A percentile compares a stretch with the other conserved stretches of the same genome.
These are phyloP conservation scores for Lycopodina hypogea DNA, from an alignment of 37 sponge, comb jelly and placozoan species.

Conservation along the genomic window DNA sequence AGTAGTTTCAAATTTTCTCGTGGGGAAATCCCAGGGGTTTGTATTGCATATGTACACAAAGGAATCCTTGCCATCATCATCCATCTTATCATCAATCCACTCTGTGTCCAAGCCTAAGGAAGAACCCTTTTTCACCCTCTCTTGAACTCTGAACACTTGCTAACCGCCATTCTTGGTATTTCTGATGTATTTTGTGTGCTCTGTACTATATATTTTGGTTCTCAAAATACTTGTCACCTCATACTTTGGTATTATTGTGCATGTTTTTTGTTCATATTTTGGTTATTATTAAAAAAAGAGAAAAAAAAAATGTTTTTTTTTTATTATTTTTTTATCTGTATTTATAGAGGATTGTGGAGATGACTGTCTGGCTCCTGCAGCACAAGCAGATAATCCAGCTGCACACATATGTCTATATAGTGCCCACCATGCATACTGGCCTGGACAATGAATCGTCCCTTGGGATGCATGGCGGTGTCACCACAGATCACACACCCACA, in stretches of 20 bases:
- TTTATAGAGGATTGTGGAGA: conserved; percentile 47
- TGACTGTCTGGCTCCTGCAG: conserved; percentile 65
- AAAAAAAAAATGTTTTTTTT: no score
- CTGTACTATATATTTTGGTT: neutral
- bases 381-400: conserved; percentile 61
- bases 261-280: no score
- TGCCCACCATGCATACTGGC: neutral
- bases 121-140: neutral
- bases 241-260: no score
- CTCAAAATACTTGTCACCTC: no score
- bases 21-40: no score
- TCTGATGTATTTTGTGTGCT: neutral
- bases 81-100: neutral
- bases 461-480: no score
- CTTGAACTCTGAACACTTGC: no score
- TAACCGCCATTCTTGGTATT: neutral
- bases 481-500: neutral
- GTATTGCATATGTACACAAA: no score
- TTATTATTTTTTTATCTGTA: no score
- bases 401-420: conserved; percentile 60
- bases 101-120: neutral
- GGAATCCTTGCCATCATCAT: neutral
- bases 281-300: no score
- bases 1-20: no score
- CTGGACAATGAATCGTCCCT: neutral